Evolutionary conservation across 2,113 vertebrate genomes (phyloP), one percentile per base, ranked within the genome.

Genomic region (Brachyhypopomus occidentalis): DNA sequence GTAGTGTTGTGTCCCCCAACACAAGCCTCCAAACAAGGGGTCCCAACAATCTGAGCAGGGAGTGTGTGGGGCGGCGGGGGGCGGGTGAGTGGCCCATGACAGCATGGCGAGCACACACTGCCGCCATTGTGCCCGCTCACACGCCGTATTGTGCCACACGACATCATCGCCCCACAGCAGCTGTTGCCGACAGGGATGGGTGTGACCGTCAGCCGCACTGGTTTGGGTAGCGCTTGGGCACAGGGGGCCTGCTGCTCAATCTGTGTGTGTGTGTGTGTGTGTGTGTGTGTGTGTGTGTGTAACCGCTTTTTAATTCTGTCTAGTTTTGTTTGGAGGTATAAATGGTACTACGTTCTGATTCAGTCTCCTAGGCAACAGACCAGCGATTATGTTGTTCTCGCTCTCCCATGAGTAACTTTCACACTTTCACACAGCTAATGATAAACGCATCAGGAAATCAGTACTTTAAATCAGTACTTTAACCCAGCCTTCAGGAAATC

Each of bases 81-180:
- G 78, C 73, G 69, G 71, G 83, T 78, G 80, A 76, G 82, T 81
- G 89, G 87, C 90, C 89, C 86, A 88, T 91, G 90, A 92, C 89
- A 91, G 86, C 91, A 93, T 91, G 87, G 89, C 85, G 76, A 72
- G 74, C 82, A 70, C 88, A 93, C 92, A 94, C 87, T 87, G 75
- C 87, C 74, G 72, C 82, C 90, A 89, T 92, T 94, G 92, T 93
- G 86, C 67, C 23, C 5, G 76, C 83, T 92, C 89, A 92, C 89
- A 86, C 70, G 62, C 87, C 86, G 89, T 90, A 91, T 91, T 90
- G 90, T 92, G 89, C 88, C 86, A 79, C 85, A 88, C 89, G 89
- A 92, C 91, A 89, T 86, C 91, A 84, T 92, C 91, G 91, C 90
- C 89, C 91, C 90, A 89, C 91, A 90, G 91, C 92, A 93, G 91